phyloP scores from a whole-genome alignment of 2,888 invertebrate species.

The Thecocarcelia acutangulata region DNA sequence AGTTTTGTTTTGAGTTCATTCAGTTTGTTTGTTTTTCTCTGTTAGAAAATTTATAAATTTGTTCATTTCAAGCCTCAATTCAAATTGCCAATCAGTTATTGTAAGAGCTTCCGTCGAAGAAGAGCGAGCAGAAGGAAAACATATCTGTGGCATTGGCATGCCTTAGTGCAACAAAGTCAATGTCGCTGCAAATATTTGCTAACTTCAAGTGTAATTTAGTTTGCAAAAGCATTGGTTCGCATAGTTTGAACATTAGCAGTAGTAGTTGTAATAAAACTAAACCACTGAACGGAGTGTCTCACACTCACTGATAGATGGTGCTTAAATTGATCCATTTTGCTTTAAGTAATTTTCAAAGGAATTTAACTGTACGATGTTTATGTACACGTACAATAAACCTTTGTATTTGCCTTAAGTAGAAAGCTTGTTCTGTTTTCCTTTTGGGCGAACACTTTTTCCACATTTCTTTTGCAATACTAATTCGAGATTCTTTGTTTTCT shows the following conservation, averaged over 20 bases:
- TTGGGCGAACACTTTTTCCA: too few species aligned
- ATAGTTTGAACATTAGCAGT: slow-evolving; percentile 11
- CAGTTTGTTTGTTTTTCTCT: slow-evolving; percentile 16
- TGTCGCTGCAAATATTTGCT: slow-evolving; percentile 47
- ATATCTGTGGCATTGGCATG: slow-evolving; percentile 19
- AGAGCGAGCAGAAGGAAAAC: neutral
- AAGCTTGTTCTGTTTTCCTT: too few species aligned
- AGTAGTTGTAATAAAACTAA: neutral
- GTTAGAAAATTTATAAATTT: slow-evolving; percentile 33
- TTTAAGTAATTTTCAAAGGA: slow-evolving; percentile 32
- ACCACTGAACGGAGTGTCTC: slow-evolving; percentile 4
- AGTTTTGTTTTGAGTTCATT: slow-evolving; percentile 25
- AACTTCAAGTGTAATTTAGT: slow-evolving; percentile 25
- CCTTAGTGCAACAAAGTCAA: slow-evolving; percentile 46
- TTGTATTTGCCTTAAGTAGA: too few species aligned
- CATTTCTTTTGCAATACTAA: too few species aligned
- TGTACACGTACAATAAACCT: too few species aligned
- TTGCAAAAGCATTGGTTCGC: slow-evolving; percentile 4
- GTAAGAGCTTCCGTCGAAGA: neutral
- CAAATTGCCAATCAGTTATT: slow-evolving; percentile 40
- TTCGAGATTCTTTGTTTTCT: too few species aligned
- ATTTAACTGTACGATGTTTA: neutral
- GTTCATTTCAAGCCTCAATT: slow-evolving; percentile 35
- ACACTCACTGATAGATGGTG: slow-evolving; percentile 46
- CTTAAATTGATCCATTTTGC: slow-evolving; percentile 58